phyloP scores from a whole-genome alignment of 2,113 vertebrate species.

The Lampris incognitus region DNA sequence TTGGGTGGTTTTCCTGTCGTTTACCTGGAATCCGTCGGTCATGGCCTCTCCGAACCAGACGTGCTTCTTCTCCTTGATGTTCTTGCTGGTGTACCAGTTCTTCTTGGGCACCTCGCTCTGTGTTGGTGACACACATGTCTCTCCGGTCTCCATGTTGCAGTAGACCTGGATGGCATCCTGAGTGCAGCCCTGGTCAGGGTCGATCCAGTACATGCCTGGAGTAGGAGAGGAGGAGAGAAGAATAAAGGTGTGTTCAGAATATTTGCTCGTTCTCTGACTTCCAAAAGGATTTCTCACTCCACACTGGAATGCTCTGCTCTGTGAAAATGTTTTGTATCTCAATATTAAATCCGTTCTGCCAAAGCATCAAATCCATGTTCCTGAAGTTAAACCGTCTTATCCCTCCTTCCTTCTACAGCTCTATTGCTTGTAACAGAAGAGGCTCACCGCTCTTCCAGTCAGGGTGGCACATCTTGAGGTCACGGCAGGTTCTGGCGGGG shows the following conservation, averaged over 20 bases:
- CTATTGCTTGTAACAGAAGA: neutral
- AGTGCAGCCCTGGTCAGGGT: constrained; percentile 98
- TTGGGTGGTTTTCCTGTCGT: neutral
- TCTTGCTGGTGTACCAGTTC: constrained; percentile 97
- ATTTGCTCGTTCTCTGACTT: neutral
- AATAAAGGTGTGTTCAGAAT: neutral
- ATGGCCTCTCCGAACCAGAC: constrained; percentile 97
- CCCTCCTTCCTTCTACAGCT: neutral
- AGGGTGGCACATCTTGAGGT: constrained; percentile 99
- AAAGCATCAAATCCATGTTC: no score
- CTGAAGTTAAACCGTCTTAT: neutral
- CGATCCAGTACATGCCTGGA: constrained; percentile 96
- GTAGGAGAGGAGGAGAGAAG: neutral
- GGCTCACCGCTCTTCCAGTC: constrained; percentile 97
- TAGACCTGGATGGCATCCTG: constrained; percentile 98
- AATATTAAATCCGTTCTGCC: no score
- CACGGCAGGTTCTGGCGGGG: constrained; percentile 96
- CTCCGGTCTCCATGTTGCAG: constrained; percentile 98
- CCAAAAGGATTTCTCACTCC: no score
- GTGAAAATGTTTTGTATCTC: no score
- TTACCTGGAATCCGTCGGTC: constrained; percentile 93
- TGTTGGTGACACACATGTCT: constrained; percentile 90
- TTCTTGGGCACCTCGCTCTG: constrained; percentile 86
- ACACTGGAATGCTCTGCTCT: no score
- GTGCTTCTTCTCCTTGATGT: constrained; percentile 95